Evolutionary conservation across 2,888 invertebrate species (phyloP).

Genomic region (Aproaerema taeniolella): DNA sequence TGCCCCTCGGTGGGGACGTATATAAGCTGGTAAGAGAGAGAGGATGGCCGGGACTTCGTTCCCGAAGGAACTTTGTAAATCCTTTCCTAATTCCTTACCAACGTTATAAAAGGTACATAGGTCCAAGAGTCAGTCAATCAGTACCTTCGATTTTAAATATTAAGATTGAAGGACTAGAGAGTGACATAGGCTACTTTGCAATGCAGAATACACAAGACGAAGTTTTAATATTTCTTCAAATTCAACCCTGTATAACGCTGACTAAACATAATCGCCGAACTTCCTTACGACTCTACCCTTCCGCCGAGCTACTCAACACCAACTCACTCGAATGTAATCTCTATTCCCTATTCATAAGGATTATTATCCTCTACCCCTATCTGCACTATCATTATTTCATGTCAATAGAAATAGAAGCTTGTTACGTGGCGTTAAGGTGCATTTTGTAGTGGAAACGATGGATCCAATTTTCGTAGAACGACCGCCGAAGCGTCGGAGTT

Average conservation of each 20-base stretch:
- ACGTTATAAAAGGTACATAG: no score
- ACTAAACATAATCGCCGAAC: constrained; percentile 77
- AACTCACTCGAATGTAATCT: constrained; percentile 40
- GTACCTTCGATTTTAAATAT: no score
- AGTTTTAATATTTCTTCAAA: no score
- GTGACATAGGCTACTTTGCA: no score
- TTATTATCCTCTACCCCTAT: constrained; percentile 20
- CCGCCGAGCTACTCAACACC: constrained; percentile 51
- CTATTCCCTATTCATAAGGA: constrained; percentile 24
- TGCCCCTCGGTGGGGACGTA: no score
- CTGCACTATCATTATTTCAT: constrained; percentile 18
- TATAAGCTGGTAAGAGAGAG: no score
- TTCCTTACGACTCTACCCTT: constrained; percentile 77
- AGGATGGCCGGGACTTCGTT: no score
- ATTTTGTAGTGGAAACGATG: constrained; percentile 27
- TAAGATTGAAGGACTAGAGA: no score
- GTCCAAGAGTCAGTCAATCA: no score
- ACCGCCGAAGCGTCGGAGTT: constrained; percentile 69
- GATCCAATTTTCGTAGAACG: constrained; percentile 65
- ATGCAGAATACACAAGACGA: no score
- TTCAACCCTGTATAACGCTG: constrained; percentile 49
- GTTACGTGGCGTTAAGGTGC: constrained; percentile 28
- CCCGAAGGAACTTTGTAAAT: no score
- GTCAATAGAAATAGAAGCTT: constrained; percentile 34
- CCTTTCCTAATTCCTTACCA: no score